A percentile compares a stretch with the other conserved stretches of the same genome.
Evolutionary conservation across 2,888 invertebrate genomes (phyloP).

Genomic region (Autographa pulchrina): DNA sequence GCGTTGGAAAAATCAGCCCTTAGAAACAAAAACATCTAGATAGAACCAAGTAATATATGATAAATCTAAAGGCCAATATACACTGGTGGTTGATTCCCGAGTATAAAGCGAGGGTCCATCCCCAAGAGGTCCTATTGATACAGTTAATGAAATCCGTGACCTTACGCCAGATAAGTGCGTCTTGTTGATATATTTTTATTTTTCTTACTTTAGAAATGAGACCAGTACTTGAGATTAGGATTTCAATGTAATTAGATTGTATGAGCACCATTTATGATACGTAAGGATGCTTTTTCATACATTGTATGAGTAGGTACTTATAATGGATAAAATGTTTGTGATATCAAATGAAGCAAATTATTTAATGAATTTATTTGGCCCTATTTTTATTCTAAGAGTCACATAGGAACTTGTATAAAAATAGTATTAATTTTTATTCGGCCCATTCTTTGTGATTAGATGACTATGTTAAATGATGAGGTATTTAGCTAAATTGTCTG

Average conservation of each 20-base stretch:
- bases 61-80: slow-evolving; percentile 56
- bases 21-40: background rate
- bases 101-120: slow-evolving; percentile 62
- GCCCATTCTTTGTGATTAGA: too few relatives aligned
- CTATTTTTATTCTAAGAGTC: too few relatives aligned
- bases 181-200: slow-evolving; percentile 53
- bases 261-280: background rate
- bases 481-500: too few relatives aligned
- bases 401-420: too few relatives aligned
- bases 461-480: too few relatives aligned
- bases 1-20: too few relatives aligned
- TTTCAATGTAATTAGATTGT: slow-evolving; percentile 15
- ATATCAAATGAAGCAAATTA: background rate
- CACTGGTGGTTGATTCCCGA: slow-evolving; percentile 58
- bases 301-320: background rate
- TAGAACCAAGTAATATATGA: slow-evolving; percentile 43
- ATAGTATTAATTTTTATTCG: too few relatives aligned
- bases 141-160: slow-evolving; percentile 82
- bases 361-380: too few relatives aligned
- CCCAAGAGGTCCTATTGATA: slow-evolving; percentile 75
- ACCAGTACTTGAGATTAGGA: slow-evolving; percentile 29
- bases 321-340: background rate
- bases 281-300: background rate
- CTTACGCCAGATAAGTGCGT: slow-evolving; percentile 63
- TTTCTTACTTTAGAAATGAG: slow-evolving; percentile 38